phyloP scores from a whole-genome alignment of 35 echinoderm and acorn worm genomes.

The Eucidaris tribuloides region DNA sequence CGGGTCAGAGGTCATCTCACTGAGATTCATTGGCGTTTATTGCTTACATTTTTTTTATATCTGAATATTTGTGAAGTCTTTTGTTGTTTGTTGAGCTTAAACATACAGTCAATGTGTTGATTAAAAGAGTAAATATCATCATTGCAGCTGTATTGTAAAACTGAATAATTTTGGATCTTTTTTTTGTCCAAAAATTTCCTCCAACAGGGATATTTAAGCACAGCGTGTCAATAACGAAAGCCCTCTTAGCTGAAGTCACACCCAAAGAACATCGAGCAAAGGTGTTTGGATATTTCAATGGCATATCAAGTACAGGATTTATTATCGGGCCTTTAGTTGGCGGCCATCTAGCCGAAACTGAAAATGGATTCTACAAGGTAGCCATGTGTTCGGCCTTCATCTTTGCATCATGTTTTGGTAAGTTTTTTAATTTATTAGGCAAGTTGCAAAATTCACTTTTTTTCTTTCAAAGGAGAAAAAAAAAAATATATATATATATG shows the following conservation, averaged over 20 bases:
- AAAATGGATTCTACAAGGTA: constrained; percentile 62
- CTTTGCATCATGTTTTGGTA: constrained; percentile 72
- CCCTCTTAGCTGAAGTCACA: constrained; percentile 78
- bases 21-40: too few relatives aligned
- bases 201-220: constrained; percentile 89
- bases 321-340: constrained; percentile 84
- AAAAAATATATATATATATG: too few relatives aligned
- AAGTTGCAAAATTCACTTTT: neutral
- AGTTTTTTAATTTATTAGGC: constrained; percentile 7
- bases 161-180: neutral
- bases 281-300: constrained; percentile 84
- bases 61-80: neutral
- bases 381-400: constrained; percentile 37
- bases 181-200: neutral
- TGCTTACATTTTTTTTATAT: neutral
- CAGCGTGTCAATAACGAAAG: constrained; percentile 60
- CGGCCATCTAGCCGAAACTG: constrained; percentile 72
- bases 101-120: neutral
- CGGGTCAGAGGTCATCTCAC: too few relatives aligned
- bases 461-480: too few relatives aligned
- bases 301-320: constrained; percentile 78
- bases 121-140: neutral
- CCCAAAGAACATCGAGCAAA: constrained; percentile 63
- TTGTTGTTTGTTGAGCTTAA: neutral
- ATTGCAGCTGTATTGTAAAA: neutral